Evolutionary conservation across 2,113 vertebrate species (phyloP).

Genomic region (Budorcas taxicolor): DNA sequence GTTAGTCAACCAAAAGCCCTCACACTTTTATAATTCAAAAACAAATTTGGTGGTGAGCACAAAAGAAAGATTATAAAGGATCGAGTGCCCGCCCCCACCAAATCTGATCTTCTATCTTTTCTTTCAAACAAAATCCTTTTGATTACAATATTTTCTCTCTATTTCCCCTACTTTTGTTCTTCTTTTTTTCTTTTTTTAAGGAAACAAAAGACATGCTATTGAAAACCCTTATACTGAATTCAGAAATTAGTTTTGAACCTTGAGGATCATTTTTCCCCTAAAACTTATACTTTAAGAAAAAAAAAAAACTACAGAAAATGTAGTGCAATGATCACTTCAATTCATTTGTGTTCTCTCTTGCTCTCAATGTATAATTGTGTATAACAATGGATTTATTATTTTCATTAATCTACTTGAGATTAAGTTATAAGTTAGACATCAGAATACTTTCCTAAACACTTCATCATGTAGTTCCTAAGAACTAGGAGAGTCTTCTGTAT

Average conservation of each 20-base stretch:
- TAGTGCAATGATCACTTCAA: not conserved
- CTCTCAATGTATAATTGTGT: not conserved
- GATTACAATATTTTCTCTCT: not conserved
- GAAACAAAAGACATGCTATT: not conserved
- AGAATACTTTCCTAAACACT: not conserved
- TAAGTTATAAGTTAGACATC: not conserved
- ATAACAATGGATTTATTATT: not conserved
- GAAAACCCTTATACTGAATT: not conserved
- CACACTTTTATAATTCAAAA: not conserved
- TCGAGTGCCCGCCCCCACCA: not conserved
- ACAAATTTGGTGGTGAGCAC: not conserved
- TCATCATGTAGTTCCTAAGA: not conserved
- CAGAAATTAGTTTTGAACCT: slow-evolving; percentile 1
- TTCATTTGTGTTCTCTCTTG: not conserved
- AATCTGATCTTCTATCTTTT: not conserved
- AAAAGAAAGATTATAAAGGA: not conserved
- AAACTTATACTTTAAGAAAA: not conserved
- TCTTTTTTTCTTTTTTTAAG: not conserved
- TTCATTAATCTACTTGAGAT: not conserved
- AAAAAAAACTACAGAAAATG: not conserved
- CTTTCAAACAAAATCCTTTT: not conserved
- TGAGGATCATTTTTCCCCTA: not conserved
- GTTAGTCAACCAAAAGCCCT: slow-evolving; percentile 8
- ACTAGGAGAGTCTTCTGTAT: not conserved
- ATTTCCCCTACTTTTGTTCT: not conserved